Percentiles rank a stretch among this genome's conserved stretches.
These are phyloP conservation scores for Andrena fulva DNA, from an alignment of 2,888 invertebrate species.

Conservation along the genomic window DNA sequence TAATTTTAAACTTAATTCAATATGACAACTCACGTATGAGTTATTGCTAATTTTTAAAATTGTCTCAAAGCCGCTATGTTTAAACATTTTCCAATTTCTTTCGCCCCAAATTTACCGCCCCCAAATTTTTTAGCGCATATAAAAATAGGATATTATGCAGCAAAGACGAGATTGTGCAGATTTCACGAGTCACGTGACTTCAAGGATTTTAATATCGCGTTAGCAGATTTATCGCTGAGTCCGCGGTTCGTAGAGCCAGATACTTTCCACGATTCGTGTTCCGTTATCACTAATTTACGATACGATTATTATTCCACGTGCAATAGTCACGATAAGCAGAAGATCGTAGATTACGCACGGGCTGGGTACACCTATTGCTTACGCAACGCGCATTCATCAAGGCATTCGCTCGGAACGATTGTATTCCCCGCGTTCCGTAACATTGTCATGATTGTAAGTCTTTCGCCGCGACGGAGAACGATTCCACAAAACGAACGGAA, in stretches of 20 bases:
- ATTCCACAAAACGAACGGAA: slow-evolving; percentile 3
- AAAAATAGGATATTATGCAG: background rate
- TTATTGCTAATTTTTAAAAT: too few relatives aligned
- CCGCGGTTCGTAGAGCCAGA: background rate
- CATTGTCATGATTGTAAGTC: slow-evolving; percentile 31
- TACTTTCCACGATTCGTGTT: slow-evolving; percentile 37
- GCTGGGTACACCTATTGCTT: slow-evolving; percentile 47
- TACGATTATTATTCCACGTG: slow-evolving; percentile 55
- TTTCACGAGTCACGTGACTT: background rate
- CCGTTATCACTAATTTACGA: slow-evolving; percentile 68
- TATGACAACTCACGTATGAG: too few relatives aligned
- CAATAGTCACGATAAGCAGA: slow-evolving; percentile 56
- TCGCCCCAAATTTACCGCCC: background rate
- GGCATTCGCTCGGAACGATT: slow-evolving; percentile 35
- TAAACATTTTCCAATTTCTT: too few relatives aligned
- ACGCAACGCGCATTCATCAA: slow-evolving; percentile 46
- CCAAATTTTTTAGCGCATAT: background rate
- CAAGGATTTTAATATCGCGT: background rate
- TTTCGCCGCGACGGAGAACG: slow-evolving; percentile 23
- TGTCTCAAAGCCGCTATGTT: too few relatives aligned
- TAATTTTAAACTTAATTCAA: too few relatives aligned
- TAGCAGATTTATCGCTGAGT: slow-evolving; percentile 6
- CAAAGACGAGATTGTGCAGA: background rate
- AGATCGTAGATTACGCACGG: slow-evolving; percentile 57
- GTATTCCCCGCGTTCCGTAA: slow-evolving; percentile 30